These are phyloP conservation scores for Drosophila colorata DNA, from an alignment of 2,888 invertebrate species.

Conservation along the genomic window DNA sequence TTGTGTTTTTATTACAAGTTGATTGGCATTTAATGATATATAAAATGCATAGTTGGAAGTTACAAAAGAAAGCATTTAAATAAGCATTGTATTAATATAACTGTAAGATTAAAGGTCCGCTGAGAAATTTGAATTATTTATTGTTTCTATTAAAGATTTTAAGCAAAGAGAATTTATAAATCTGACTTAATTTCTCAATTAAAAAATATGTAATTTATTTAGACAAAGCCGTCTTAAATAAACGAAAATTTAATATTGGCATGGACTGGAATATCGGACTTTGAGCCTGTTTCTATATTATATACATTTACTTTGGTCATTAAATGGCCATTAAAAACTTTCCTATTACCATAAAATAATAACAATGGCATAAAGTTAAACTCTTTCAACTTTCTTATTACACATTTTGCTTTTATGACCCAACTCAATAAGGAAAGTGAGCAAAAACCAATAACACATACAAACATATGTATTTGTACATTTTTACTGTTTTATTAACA, in stretches of 20 bases:
- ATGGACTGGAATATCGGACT: not conserved
- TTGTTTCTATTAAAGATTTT: too few relatives aligned
- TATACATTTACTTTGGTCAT: not conserved
- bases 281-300: not conserved
- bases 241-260: too few relatives aligned
- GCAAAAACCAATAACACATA: not conserved
- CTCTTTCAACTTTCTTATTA: slow-evolving; percentile 1
- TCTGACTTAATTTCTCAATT: too few relatives aligned
- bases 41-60: not conserved
- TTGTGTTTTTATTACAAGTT: not conserved
- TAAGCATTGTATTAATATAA: too few relatives aligned
- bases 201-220: too few relatives aligned
- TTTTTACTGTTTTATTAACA: slow-evolving; percentile 38
- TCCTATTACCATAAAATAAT: not conserved
- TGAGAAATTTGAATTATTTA: too few relatives aligned
- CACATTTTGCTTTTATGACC: slow-evolving; percentile 1
- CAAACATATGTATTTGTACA: slow-evolving; percentile 8
- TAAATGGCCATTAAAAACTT: not conserved
- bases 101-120: too few relatives aligned
- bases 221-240: too few relatives aligned
- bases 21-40: not conserved
- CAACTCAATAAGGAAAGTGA: not conserved
- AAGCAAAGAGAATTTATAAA: too few relatives aligned
- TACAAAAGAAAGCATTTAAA: too few relatives aligned
- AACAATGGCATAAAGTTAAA: slow-evolving; percentile 11